Conservation (phyloP, 1,140 invertebrate species). For the Drosophila miranda region DNA sequence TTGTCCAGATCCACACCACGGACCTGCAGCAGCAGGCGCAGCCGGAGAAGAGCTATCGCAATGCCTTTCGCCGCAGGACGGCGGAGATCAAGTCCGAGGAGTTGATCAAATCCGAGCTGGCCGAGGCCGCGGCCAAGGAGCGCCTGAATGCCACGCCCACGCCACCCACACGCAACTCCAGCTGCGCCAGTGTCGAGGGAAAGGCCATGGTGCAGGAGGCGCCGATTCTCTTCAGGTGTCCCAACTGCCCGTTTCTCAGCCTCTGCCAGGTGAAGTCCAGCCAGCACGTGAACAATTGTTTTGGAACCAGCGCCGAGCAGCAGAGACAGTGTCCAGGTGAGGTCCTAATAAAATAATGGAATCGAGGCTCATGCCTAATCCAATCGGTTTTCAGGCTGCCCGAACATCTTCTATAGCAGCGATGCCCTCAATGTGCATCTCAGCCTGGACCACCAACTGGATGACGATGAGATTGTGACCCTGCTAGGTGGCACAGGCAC, state of each 20-base stretch:
- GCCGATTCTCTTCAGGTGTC: constrained; percentile 41
- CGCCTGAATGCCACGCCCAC: constrained; percentile 71
- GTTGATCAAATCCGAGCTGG: constrained; percentile 72
- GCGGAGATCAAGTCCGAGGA: constrained; percentile 79
- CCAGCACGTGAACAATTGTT: constrained; percentile 46
- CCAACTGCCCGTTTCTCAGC: constrained; percentile 64
- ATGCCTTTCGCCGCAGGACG: constrained; percentile 64
- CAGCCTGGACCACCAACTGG: constrained; percentile 82
- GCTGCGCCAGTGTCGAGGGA: constrained; percentile 38
- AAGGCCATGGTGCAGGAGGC: constrained; percentile 31
- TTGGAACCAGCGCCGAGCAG: constrained; percentile 33
- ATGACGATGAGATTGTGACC: constrained; percentile 63
- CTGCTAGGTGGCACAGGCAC: constrained; percentile 32
- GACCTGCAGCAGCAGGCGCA: constrained; percentile 64
- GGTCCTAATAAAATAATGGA: constrained; percentile 14
- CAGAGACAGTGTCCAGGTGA: constrained; percentile 56
- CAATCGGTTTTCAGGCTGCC: constrained; percentile 68
- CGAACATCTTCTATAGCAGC: constrained; percentile 82
- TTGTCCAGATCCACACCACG: constrained; percentile 78
- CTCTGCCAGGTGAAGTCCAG: constrained; percentile 45
- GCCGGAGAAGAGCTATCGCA: constrained; percentile 65
- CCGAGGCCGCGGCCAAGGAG: constrained; percentile 70
- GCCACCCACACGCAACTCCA: constrained; percentile 54
- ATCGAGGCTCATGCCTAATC: constrained; percentile 20
- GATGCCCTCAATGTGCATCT: constrained; percentile 83